These are phyloP conservation scores for Sminthurides bifidus DNA, from an alignment of 1,140 invertebrate species.

Conservation along the genomic window DNA sequence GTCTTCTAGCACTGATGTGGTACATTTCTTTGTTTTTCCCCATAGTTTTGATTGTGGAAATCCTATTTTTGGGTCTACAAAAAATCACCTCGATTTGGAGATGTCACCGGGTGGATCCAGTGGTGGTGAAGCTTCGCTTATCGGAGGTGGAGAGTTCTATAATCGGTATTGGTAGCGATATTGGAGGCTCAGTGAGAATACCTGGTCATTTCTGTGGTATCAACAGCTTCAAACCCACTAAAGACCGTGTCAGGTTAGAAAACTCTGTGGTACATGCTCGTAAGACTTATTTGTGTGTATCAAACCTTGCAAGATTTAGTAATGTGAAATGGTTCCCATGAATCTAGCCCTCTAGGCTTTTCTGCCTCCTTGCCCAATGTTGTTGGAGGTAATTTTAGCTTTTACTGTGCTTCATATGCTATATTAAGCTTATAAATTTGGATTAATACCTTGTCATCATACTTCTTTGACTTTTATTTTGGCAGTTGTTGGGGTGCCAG, in stretches of 20 bases:
- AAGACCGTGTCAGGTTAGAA: slow-evolving; percentile 22
- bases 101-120: slow-evolving; percentile 31
- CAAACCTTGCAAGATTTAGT: too few relatives aligned
- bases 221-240: slow-evolving; percentile 25
- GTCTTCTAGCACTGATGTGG: neutral
- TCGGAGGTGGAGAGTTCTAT: slow-evolving; percentile 33
- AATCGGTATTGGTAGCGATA: slow-evolving; percentile 40
- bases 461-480: neutral
- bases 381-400: slow-evolving; percentile 24
- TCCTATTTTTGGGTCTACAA: slow-evolving; percentile 32
- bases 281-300: too few relatives aligned
- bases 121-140: slow-evolving; percentile 34
- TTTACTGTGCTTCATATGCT: too few relatives aligned
- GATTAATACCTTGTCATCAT: too few relatives aligned
- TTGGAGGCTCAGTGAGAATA: slow-evolving; percentile 35
- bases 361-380: slow-evolving; percentile 18
- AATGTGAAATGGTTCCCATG: neutral
- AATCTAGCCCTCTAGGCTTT: slow-evolving; percentile 18
- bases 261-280: too few relatives aligned
- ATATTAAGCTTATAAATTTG: too few relatives aligned
- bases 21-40: neutral
- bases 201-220: slow-evolving; percentile 30
- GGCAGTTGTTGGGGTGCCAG: slow-evolving; percentile 24
- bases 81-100: slow-evolving; percentile 24
- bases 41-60: slow-evolving; percentile 30